phyloP scores from a whole-genome alignment of 2,113 vertebrate genomes.

The Psilopsiagon aurifrons region DNA sequence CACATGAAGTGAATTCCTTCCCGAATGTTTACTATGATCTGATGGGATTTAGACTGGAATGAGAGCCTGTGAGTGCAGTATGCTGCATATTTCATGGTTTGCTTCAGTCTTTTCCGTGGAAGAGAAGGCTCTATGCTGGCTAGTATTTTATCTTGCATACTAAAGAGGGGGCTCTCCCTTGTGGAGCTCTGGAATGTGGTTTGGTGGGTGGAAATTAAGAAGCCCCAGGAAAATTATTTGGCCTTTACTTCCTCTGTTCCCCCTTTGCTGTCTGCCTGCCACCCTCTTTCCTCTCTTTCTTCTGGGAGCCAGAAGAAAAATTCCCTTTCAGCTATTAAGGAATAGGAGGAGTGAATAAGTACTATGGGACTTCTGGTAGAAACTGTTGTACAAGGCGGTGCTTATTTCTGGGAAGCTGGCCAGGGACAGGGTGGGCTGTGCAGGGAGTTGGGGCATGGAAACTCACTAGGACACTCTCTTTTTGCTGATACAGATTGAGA shows the following conservation, averaged over 20 bases:
- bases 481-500: background rate
- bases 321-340: constrained; percentile 23
- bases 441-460: background rate
- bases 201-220: constrained; percentile 51
- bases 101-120: background rate
- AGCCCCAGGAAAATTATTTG: background rate
- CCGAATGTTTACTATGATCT: background rate
- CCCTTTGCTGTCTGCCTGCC: constrained; percentile 13
- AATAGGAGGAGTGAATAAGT: constrained; percentile 27
- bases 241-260: constrained; percentile 24
- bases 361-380: constrained; percentile 36
- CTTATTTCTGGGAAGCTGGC: constrained; percentile 10
- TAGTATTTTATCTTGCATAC: background rate
- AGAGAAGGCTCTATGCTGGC: background rate
- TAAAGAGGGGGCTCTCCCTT: background rate
- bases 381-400: background rate
- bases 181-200: constrained; percentile 24
- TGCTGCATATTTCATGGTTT: background rate
- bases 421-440: background rate
- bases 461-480: background rate
- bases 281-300: constrained; percentile 9
- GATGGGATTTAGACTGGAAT: background rate
- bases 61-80: accelerated
- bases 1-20: background rate
- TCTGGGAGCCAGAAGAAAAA: constrained; percentile 33